phyloP scores from a whole-genome alignment of 2,797 vertebrate genomes.

The Chelmon rostratus region DNA sequence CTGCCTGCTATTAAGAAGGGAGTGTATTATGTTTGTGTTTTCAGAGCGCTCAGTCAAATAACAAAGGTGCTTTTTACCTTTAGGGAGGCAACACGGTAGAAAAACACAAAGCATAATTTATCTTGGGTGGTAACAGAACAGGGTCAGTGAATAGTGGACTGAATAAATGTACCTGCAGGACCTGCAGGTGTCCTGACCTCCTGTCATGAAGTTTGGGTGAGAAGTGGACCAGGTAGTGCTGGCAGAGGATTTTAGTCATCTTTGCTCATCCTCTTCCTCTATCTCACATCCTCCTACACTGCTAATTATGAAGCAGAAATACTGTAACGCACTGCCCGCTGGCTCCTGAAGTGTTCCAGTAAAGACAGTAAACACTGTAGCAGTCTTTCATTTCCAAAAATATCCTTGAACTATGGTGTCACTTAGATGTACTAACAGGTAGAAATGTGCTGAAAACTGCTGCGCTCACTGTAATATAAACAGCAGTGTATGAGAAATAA shows the following conservation, averaged over 20 bases:
- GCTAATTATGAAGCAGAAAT: constrained; percentile 63
- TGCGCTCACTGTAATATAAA: constrained; percentile 42
- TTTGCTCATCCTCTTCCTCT: constrained; percentile 43
- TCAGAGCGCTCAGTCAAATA: constrained; percentile 64
- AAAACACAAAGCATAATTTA: constrained; percentile 38
- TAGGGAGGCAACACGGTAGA: constrained; percentile 24
- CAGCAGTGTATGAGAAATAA: constrained; percentile 44
- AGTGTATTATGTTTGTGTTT: constrained; percentile 55
- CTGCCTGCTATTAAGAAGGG: constrained; percentile 34
- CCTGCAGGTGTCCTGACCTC: constrained; percentile 41
- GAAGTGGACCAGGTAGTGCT: constrained; percentile 10
- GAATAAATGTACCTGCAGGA: constrained; percentile 29
- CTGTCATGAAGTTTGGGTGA: constrained; percentile 38
- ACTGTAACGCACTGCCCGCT: constrained; percentile 51
- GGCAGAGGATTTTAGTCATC: constrained; percentile 36
- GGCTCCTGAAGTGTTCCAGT: constrained; percentile 53
- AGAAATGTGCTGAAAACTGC: constrained; percentile 47
- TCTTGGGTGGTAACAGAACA: constrained; percentile 44
- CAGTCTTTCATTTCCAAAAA: constrained; percentile 65
- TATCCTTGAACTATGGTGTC: constrained; percentile 49
- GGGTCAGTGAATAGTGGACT: constrained; percentile 38
- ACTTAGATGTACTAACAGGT: constrained; percentile 48
- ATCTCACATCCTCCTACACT: constrained; percentile 68
- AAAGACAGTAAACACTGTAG: constrained; percentile 47
- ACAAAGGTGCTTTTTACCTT: constrained; percentile 51